Percentiles rank a stretch among this genome's conserved stretches.
Conservation (phyloP, 2,888 invertebrate genomes). For the Noctua comes region DNA sequence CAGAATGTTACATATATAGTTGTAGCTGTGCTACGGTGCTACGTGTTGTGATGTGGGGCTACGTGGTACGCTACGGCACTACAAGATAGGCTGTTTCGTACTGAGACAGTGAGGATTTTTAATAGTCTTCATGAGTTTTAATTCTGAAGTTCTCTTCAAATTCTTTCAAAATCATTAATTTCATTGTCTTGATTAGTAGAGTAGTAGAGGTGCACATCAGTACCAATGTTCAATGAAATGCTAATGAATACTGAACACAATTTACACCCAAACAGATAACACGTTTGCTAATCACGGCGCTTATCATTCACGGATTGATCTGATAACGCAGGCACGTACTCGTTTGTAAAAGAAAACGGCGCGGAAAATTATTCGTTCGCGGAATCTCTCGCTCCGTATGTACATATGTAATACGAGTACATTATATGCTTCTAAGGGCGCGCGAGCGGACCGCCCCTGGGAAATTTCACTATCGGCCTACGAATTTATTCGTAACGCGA, state of each 20-base stretch:
- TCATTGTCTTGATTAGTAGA: not conserved
- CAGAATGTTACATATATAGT: no score
- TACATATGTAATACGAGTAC: slow-evolving; percentile 4
- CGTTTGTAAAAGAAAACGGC: not conserved
- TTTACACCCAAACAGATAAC: not conserved
- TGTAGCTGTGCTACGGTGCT: not conserved
- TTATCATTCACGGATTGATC: not conserved
- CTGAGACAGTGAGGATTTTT: not conserved
- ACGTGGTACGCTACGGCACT: no score
- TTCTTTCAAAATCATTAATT: not conserved
- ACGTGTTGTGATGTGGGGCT: not conserved
- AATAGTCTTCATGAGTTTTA: not conserved
- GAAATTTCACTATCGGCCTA: slow-evolving; percentile 59
- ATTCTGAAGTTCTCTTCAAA: not conserved
- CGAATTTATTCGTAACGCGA: slow-evolving; percentile 43
- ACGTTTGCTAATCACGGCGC: not conserved
- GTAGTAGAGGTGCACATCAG: not conserved
- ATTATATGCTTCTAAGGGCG: slow-evolving; percentile 10
- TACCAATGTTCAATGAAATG: not conserved
- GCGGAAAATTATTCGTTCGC: not conserved
- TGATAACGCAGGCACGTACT: not conserved
- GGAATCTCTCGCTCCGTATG: not conserved
- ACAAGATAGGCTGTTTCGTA: not conserved
- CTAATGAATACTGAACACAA: not conserved
- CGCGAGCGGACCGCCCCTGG: slow-evolving; percentile 49